phyloP scores from a whole-genome alignment of 2,113 vertebrate species.

The Dendrocopos noguchii region DNA sequence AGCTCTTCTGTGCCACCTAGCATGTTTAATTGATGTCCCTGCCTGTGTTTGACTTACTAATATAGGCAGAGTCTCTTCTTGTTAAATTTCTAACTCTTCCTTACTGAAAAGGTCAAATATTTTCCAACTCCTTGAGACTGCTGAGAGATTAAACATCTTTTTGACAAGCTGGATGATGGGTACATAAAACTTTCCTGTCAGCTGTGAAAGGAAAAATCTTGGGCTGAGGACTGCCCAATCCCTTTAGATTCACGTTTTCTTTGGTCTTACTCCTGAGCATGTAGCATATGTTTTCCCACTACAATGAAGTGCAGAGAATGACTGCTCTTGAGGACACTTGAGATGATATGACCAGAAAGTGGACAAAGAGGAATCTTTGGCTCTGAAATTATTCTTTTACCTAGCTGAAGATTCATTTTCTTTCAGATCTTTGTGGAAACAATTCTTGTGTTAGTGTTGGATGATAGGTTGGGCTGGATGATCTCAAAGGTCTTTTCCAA shows the following conservation, averaged over 20 bases:
- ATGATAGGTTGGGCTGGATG: too few relatives aligned
- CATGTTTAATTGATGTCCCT: not conserved
- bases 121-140: not conserved
- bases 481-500: too few relatives aligned
- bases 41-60: not conserved
- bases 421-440: not conserved
- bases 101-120: constrained; percentile 16
- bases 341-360: not conserved
- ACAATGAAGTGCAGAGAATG: not conserved
- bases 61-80: not conserved
- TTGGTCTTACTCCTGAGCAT: not conserved
- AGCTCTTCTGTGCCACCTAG: not conserved
- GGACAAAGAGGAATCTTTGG: not conserved
- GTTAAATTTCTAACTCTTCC: not conserved
- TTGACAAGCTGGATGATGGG: not conserved
- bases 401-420: not conserved
- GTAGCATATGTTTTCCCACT: not conserved
- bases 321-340: not conserved
- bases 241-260: not conserved
- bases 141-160: constrained; percentile 1
- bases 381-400: not conserved
- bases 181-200: not conserved
- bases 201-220: not conserved
- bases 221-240: not conserved
- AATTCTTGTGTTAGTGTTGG: not conserved